phyloP scores from a whole-genome alignment of 2,888 invertebrate species.

The Hybos culiciformis region DNA sequence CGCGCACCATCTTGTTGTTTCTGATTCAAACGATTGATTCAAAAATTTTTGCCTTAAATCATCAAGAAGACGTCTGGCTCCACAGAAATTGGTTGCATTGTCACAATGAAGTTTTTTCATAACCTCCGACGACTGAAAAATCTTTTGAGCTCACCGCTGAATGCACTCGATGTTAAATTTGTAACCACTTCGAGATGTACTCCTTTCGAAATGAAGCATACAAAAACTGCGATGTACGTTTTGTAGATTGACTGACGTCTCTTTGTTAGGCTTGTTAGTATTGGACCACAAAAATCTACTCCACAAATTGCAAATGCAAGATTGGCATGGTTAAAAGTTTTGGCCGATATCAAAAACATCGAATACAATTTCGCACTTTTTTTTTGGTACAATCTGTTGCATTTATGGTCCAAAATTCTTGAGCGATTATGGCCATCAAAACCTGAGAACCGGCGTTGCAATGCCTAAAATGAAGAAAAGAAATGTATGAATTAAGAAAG shows the following conservation, averaged over 20 bases:
- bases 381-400: background rate
- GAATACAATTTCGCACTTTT: background rate
- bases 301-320: slow-evolving; percentile 2
- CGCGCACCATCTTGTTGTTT: slow-evolving; percentile 8
- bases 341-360: slow-evolving; percentile 5
- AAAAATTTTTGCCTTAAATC: slow-evolving; percentile 9
- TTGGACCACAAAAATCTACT: slow-evolving; percentile 9
- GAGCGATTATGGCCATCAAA: background rate
- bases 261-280: slow-evolving; percentile 9
- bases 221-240: slow-evolving; percentile 3
- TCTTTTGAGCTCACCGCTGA: background rate
- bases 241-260: slow-evolving; percentile 6
- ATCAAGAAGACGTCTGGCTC: slow-evolving; percentile 5
- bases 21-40: slow-evolving; percentile 6
- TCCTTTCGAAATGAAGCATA: slow-evolving; percentile 4
- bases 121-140: background rate
- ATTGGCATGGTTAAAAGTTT: background rate
- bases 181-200: slow-evolving; percentile 9
- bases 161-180: background rate
- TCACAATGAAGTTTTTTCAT: background rate
- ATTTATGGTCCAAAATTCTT: slow-evolving; percentile 5
- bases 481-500: background rate
- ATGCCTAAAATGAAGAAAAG: background rate
- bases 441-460: slow-evolving; percentile 1
- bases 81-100: slow-evolving; percentile 6